These are phyloP conservation scores for Priapulus caudatus DNA, from an alignment of 2,888 invertebrate species.

Conservation along the genomic window DNA sequence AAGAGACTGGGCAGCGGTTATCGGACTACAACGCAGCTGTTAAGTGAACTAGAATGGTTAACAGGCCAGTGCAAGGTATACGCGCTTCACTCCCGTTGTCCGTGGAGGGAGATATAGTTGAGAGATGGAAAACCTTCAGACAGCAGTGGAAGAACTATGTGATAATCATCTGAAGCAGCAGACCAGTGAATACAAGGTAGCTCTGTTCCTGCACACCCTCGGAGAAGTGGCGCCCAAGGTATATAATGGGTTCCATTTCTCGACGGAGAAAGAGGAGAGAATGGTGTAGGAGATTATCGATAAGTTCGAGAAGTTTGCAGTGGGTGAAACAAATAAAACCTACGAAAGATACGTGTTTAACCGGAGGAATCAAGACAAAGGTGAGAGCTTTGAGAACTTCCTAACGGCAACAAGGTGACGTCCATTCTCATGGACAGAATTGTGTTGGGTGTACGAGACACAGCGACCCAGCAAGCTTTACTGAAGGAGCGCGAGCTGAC, in stretches of 20 bases:
- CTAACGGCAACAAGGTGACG: not conserved
- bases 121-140: not conserved
- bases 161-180: not conserved
- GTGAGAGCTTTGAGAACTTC: not conserved
- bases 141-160: not conserved
- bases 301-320: not conserved
- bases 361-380: not conserved
- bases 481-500: not conserved
- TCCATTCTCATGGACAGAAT: not conserved
- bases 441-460: not conserved
- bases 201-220: not conserved
- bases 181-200: not conserved
- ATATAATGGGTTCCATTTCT: no score
- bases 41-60: no score
- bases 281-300: not conserved
- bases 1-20: no score
- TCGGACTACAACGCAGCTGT: no score
- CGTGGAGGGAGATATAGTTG: not conserved
- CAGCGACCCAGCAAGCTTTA: not conserved
- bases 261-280: no score
- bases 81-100: not conserved
- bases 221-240: not conserved
- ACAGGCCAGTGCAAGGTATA: not conserved
- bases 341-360: slow-evolving; percentile 1
- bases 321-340: not conserved